phyloP scores from a whole-genome alignment of 2,113 vertebrate genomes.

The Crotalus viridis region DNA sequence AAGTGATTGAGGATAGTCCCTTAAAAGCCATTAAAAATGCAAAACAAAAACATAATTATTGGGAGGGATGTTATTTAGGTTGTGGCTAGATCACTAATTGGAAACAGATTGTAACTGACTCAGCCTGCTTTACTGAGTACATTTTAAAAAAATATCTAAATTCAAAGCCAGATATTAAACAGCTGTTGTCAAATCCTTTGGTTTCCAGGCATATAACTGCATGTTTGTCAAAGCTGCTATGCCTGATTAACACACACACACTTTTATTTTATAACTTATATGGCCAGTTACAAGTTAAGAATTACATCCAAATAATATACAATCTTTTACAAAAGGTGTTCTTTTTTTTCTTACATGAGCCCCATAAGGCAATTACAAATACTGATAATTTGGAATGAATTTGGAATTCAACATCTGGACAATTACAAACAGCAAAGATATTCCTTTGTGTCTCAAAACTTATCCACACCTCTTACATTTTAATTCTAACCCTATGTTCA shows the following conservation, averaged over 20 bases:
- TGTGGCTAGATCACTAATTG: neutral
- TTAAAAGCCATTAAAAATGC: conserved; percentile 1
- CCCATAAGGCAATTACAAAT: neutral
- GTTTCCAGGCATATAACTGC: neutral
- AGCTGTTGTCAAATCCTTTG: conserved; percentile 50
- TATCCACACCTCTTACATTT: neutral
- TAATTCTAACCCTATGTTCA: neutral
- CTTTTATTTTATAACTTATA: neutral
- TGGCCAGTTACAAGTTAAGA: conserved; percentile 28
- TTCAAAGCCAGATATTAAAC: conserved; percentile 59
- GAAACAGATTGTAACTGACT: conserved; percentile 37
- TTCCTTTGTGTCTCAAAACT: neutral
- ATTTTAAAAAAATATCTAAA: conserved; percentile 12
- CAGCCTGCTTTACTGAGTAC: conserved; percentile 27
- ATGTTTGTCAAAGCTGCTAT: conserved; percentile 41
- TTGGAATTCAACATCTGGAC: neutral
- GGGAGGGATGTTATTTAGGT: neutral
- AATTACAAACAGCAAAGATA: neutral
- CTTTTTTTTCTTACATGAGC: neutral
- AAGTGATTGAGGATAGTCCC: neutral
- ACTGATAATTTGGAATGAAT: neutral
- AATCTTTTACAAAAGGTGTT: neutral
- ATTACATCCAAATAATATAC: neutral
- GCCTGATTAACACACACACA: conserved; percentile 21
- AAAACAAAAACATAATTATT: neutral